Conservation (phyloP, 2,888 invertebrate genomes). For the Neoitamus cyanurus region DNA sequence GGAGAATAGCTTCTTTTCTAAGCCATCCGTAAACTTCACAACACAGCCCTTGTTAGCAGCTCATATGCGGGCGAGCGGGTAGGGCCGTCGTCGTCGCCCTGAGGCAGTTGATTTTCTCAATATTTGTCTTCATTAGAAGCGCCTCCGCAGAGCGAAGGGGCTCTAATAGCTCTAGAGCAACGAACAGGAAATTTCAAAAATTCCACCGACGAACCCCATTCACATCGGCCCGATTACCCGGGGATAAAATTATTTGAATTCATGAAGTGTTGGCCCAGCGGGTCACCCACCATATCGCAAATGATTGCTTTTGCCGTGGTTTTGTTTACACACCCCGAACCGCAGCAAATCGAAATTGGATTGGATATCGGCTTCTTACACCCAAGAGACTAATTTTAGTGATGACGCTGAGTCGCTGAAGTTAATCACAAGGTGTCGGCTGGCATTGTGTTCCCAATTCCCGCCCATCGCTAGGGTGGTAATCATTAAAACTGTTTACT, state of each 20-base stretch:
- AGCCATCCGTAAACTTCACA: not conserved
- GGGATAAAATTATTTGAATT: constrained; percentile 3
- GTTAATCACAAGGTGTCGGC: constrained; percentile 18
- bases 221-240: not conserved
- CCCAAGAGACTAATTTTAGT: constrained; percentile 34
- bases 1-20: not conserved
- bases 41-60: not conserved
- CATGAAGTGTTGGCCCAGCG: not conserved
- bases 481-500: constrained; percentile 51
- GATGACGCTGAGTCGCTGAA: constrained; percentile 7
- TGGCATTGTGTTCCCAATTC: not conserved
- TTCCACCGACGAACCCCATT: not conserved
- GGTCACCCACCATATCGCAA: not conserved
- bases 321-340: constrained; percentile 6
- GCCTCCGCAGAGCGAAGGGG: not conserved
- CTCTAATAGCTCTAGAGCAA: not conserved
- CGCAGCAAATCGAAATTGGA: constrained; percentile 29
- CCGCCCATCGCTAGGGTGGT: constrained; percentile 18
- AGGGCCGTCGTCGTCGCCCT: not conserved
- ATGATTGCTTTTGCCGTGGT: constrained; percentile 34
- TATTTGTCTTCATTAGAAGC: constrained; percentile 43
- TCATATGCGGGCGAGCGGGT: not conserved
- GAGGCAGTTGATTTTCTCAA: constrained; percentile 29
- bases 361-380: constrained; percentile 31
- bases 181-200: constrained; percentile 21